A percentile compares a stretch with the other conserved stretches of the same genome.
Evolutionary conservation across 2,113 vertebrate genomes (phyloP).

Genomic region (Ictalurus punctatus): DNA sequence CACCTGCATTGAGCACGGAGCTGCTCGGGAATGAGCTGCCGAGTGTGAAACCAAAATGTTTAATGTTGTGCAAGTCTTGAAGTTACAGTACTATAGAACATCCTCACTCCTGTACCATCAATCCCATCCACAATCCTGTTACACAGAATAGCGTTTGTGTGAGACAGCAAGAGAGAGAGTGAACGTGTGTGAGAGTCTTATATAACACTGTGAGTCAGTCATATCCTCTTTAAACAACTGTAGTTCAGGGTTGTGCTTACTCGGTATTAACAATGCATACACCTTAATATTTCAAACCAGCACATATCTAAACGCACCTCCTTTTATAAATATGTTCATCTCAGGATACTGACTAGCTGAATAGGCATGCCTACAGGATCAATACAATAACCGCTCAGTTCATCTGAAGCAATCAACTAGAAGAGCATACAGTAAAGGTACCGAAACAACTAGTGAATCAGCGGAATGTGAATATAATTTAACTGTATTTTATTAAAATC

Average conservation of each 20-base stretch:
- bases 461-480: background rate
- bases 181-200: constrained; percentile 35
- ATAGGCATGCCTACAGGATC: background rate
- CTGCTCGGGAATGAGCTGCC: background rate
- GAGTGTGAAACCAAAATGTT: background rate
- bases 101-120: background rate
- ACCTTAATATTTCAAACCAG: background rate
- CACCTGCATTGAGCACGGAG: background rate
- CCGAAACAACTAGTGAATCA: background rate
- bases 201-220: constrained; percentile 34
- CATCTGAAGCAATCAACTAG: background rate
- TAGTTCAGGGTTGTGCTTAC: constrained; percentile 15
- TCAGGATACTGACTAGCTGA: background rate
- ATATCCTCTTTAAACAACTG: constrained; percentile 25
- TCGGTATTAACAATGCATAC: background rate
- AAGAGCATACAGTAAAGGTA: background rate
- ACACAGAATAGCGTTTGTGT: background rate
- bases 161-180: constrained; percentile 1
- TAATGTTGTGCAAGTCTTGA: background rate
- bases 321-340: background rate
- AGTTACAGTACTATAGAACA: background rate
- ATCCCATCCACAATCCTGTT: background rate
- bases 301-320: background rate
- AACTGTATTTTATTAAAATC: background rate
- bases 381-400: background rate